Base-by-base conservation (phyloP, 2,888 invertebrate species). In the Achlya flavicornis region DNA sequence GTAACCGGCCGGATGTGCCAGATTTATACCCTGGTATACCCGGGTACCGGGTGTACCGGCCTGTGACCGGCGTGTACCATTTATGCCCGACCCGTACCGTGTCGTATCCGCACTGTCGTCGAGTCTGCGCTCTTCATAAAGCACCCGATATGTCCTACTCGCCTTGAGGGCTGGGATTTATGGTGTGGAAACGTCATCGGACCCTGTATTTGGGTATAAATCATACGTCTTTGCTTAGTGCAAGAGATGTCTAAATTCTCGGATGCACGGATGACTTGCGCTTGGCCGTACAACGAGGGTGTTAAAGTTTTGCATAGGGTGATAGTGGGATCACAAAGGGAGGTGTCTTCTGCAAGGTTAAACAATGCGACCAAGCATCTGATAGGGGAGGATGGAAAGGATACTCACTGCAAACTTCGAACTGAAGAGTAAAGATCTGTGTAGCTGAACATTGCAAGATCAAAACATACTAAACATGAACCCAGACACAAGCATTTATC, bases 141-240 rank as follows among this genome's bases (percentile, higher is more conserved):
- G 85, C 85, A 86, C 87, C 87, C 87, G 91, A 90, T 92, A 90
- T 87, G 92, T 87, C 90, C 84, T 53, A 84, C 79, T 78, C 78
- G 87, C 89, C 91, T 92, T 92, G 93, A 91, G 90, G 91, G 90
- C 84, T 82, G 88, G 77, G 83, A 93, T 93, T 93, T 93, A 93
- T 92, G 89, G 91, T 73, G 88, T 92, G 92, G 92, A 93, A 93
- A 92, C 89, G 92, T 93, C 93, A 93, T 89, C 86, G 88, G 83
- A 77, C 79, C 84, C 89, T 81, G 87, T 89, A 88, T 89, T 89
- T 84, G 76, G 78, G 78, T 79, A 90, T 93, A 93, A 92, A 93
- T 93, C 93, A 93, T 89, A 83, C 83, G 78, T 86, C 88, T 90
- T 91, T 88, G 88, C 84, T 86, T 87, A 79, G 86, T 83, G 85